These are phyloP conservation scores for Oxygymnocypris stewartii DNA, from an alignment of 2,113 vertebrate species.

Conservation along the genomic window DNA sequence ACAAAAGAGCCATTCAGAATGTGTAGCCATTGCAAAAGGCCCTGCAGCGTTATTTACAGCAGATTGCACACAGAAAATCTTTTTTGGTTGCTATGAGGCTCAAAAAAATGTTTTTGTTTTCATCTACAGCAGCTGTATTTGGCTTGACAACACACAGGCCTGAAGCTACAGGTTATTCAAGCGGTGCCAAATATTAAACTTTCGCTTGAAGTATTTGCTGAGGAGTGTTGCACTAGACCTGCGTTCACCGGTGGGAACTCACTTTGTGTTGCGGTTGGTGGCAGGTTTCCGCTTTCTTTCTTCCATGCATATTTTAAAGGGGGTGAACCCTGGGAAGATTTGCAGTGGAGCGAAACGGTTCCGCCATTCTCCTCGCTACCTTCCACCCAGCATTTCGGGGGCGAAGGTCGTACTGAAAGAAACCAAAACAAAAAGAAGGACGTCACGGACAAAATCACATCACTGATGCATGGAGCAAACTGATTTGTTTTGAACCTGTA, in stretches of 20 bases:
- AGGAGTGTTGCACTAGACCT: background rate
- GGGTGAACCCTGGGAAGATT: constrained; percentile 70
- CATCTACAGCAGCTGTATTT: background rate
- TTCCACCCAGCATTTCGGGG: constrained; percentile 83
- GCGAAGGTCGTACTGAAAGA: constrained; percentile 75
- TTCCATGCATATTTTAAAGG: constrained; percentile 83
- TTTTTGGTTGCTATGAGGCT: constrained; percentile 10
- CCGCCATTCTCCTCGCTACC: constrained; percentile 75
- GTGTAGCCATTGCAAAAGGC: background rate
- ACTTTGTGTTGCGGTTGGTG: constrained; percentile 64
- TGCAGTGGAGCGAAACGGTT: constrained; percentile 78
- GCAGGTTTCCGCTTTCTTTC: constrained; percentile 69
- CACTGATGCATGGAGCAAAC: background rate
- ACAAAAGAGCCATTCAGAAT: constrained; percentile 29
- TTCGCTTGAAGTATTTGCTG: background rate
- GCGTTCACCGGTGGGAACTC: background rate
- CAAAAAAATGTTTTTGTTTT: background rate
- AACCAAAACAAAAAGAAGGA: background rate
- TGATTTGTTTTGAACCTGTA: background rate
- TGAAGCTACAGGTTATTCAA: background rate
- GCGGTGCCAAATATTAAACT: background rate
- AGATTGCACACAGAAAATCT: background rate
- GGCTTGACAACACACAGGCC: background rate
- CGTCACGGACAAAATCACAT: background rate
- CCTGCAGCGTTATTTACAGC: background rate